Evolutionary conservation across 2,113 vertebrate genomes (phyloP).

Genomic region (Lepus europaeus): DNA sequence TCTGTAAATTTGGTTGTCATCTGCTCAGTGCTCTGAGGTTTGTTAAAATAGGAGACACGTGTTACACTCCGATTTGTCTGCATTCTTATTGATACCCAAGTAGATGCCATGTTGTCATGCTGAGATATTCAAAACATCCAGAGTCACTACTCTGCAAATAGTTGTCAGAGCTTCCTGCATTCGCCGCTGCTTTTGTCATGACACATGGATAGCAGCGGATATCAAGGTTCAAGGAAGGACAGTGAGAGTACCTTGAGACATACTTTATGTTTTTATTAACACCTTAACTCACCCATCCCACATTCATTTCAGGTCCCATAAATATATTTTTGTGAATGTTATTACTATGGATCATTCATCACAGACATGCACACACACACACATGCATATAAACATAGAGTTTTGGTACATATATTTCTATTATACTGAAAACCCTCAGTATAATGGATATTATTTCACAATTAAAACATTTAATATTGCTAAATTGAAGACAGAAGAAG

Average conservation of each 20-base stretch:
- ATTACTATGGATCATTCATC: neutral
- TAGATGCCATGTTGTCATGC: neutral
- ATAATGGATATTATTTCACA: conserved; percentile 54
- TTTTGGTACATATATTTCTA: neutral
- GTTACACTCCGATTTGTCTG: conserved; percentile 36
- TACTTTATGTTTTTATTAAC: conserved; percentile 19
- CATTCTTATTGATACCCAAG: neutral
- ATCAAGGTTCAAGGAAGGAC: conserved; percentile 62
- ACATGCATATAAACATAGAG: neutral
- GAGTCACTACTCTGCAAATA: neutral
- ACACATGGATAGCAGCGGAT: neutral
- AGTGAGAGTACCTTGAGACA: neutral
- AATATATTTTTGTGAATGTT: neutral
- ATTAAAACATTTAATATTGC: conserved; percentile 64
- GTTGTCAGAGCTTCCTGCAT: neutral
- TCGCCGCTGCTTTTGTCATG: conserved; percentile 44
- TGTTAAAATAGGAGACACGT: conserved; percentile 12
- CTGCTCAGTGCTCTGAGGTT: neutral
- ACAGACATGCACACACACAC: neutral
- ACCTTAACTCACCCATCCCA: neutral
- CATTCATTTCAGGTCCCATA: neutral
- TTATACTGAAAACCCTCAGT: conserved; percentile 14
- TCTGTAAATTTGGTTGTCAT: conserved; percentile 42
- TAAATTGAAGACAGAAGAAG: conserved; percentile 78
- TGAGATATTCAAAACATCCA: conserved; percentile 44